Conservation (phyloP, 2,797 vertebrate species). For the Squalus acanthias region DNA sequence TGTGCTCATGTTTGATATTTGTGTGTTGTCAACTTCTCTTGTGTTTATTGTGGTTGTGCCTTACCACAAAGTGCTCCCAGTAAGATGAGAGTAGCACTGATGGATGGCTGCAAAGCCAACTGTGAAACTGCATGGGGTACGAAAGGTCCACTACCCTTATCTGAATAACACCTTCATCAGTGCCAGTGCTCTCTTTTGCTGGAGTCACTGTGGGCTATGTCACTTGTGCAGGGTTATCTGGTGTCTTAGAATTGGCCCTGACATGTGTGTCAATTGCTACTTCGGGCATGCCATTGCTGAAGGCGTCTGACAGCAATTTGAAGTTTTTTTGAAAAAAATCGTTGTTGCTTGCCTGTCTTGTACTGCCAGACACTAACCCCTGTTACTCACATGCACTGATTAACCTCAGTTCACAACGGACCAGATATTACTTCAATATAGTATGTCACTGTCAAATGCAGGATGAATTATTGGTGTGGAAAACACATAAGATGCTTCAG, state of each 20-base stretch:
- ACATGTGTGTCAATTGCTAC: too few species aligned
- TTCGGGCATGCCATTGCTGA: background rate
- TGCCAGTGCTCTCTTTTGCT: background rate
- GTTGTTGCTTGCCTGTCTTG: background rate
- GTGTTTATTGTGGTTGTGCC: background rate
- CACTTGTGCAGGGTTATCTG: too few species aligned
- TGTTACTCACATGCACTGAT: too few species aligned
- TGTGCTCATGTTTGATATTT: background rate
- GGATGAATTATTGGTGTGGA: slow-evolving; percentile 35
- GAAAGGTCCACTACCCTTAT: background rate
- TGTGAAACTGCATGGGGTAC: background rate
- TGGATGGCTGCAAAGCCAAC: background rate
- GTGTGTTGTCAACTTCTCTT: background rate
- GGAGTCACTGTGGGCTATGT: background rate
- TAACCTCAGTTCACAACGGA: slow-evolving; percentile 10
- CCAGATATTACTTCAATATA: background rate
- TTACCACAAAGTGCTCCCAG: background rate
- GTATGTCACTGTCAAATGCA: slow-evolving; percentile 32
- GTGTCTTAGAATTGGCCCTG: too few species aligned
- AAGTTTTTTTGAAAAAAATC: background rate
- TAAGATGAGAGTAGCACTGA: background rate
- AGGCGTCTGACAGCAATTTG: background rate
- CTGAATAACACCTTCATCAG: background rate
- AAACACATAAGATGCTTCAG: slow-evolving; percentile 40
- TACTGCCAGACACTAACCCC: background rate